Evolutionary conservation across 2,113 vertebrate genomes (phyloP).

Genomic region (Scytalopus superciliaris): DNA sequence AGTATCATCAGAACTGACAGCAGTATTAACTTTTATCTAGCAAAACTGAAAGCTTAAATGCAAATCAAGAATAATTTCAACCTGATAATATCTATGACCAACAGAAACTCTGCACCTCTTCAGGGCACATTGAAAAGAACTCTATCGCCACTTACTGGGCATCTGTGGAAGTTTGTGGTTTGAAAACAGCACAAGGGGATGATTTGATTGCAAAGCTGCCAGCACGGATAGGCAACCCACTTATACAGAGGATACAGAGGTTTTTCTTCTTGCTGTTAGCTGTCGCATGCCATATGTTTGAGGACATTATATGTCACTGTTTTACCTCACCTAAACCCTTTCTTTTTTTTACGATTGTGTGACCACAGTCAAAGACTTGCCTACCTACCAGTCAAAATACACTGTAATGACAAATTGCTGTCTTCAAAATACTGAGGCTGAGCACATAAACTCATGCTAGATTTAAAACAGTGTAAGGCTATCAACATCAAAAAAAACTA

Average conservation of each 20-base stretch:
- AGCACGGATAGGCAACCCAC: not conserved
- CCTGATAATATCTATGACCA: rapidly evolving
- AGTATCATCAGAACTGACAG: rapidly evolving
- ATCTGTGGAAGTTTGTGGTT: not conserved
- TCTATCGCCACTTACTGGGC: slow-evolving; percentile 46
- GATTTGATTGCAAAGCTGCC: rapidly evolving
- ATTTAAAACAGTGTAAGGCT: not conserved
- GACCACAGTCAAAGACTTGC: not conserved
- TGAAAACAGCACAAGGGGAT: not conserved
- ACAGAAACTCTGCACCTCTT: not conserved
- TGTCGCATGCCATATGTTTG: not conserved
- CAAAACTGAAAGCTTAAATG: not conserved
- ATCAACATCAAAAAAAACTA: not conserved
- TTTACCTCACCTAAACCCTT: not conserved
- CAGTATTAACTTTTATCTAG: not conserved
- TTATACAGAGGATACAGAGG: not conserved
- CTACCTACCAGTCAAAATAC: not conserved
- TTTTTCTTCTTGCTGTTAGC: not conserved
- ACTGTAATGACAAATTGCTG: not conserved
- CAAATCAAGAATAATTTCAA: not conserved
- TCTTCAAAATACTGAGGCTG: not conserved
- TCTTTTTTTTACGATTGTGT: not conserved
- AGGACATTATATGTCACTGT: not conserved
- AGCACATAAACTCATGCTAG: not conserved
- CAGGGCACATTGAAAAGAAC: not conserved